Evolutionary conservation across 2,888 invertebrate species (phyloP).

Genomic region (Acrocera orbiculus): DNA sequence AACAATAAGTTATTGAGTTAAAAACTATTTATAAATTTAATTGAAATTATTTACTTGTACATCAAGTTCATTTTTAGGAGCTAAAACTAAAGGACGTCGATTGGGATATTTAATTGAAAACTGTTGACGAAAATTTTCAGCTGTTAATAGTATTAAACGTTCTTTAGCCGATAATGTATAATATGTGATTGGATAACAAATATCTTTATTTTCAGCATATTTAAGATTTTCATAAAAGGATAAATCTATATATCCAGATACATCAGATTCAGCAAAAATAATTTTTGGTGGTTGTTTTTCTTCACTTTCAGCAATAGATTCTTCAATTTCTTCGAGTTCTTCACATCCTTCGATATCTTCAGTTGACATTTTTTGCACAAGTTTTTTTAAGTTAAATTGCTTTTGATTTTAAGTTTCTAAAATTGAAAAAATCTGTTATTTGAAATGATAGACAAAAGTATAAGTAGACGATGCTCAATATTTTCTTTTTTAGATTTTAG

Average conservation of each 20-base stretch:
- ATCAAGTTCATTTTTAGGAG: conserved; percentile 57
- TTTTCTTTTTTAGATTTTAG: no score
- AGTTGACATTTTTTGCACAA: no score
- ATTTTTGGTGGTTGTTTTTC: no score
- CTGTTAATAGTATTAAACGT: conserved; percentile 48
- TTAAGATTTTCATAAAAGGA: conserved; percentile 27
- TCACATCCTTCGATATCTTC: no score
- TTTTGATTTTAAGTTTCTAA: no score
- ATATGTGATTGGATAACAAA: conserved; percentile 45
- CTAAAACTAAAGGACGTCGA: conserved; percentile 49
- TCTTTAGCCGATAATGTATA: conserved; percentile 50
- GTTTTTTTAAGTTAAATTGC: no score
- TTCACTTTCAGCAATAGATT: no score
- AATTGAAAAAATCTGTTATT: no score
- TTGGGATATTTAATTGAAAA: conserved; percentile 39
- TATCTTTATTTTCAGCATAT: conserved; percentile 35
- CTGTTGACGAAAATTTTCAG: conserved; percentile 63
- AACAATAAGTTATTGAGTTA: conserved; percentile 5
- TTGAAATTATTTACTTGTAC: conserved; percentile 41
- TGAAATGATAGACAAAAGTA: no score
- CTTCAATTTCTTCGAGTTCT: no score
- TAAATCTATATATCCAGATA: conserved; percentile 23
- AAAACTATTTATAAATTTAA: not conserved
- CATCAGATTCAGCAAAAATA: no score
- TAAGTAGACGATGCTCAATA: no score